These are phyloP conservation scores for Apamea epomidion DNA, from an alignment of 2,888 invertebrate species.

Conservation along the genomic window DNA sequence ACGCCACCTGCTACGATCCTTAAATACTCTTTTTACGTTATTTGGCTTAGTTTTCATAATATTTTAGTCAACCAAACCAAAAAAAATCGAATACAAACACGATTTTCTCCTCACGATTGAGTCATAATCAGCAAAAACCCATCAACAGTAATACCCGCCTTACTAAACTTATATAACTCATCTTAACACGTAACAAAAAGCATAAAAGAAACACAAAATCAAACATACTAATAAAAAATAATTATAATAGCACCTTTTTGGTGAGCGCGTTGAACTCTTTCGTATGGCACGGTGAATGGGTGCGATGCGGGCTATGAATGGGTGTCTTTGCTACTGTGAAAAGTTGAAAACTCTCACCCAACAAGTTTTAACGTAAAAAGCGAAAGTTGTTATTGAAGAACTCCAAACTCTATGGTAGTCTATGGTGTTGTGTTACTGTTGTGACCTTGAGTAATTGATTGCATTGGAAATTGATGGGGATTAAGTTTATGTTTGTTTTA, in stretches of 20 bases:
- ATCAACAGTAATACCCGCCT: conserved; percentile 8
- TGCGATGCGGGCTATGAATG: not conserved
- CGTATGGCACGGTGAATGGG: conserved; percentile 56
- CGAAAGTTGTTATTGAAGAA: conserved; percentile 52
- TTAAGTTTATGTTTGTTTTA: conserved; percentile 8
- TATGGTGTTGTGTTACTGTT: conserved; percentile 29
- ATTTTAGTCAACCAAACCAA: no score
- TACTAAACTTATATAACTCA: conserved; percentile 34
- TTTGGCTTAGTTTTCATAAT: no score
- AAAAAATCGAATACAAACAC: not conserved
- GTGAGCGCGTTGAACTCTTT: conserved; percentile 69
- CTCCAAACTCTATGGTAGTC: conserved; percentile 9
- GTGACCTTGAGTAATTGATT: conserved; percentile 48
- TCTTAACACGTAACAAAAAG: conserved; percentile 20
- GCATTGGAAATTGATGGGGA: not conserved
- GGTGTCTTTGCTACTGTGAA: conserved; percentile 11
- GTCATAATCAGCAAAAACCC: conserved; percentile 34
- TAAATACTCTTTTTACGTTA: no score
- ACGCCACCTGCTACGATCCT: no score
- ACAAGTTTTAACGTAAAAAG: conserved; percentile 41
- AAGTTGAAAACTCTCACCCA: conserved; percentile 55
- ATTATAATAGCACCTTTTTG: conserved; percentile 17
- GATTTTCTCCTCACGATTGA: conserved; percentile 38
- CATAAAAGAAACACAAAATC: conserved; percentile 12
- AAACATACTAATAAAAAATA: conserved; percentile 24